Evolutionary conservation across 2,888 invertebrate genomes (phyloP).

Genomic region (Coremacera marginata): DNA sequence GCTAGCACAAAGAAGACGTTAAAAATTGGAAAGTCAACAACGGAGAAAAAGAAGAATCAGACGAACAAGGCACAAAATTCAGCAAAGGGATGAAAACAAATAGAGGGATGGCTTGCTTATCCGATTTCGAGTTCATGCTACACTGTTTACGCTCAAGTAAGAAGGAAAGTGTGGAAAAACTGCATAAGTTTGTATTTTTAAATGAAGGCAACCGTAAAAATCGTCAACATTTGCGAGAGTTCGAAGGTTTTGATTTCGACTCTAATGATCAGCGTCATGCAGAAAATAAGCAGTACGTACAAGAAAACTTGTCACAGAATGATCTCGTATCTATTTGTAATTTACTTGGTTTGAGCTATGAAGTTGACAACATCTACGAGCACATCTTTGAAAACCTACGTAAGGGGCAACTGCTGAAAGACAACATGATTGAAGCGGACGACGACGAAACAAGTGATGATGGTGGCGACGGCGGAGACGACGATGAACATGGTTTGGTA

Average conservation of each 20-base stretch:
- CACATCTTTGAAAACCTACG: constrained; percentile 38
- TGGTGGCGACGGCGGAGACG: not conserved
- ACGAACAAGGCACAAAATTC: too few relatives aligned
- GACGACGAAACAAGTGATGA: constrained; percentile 9
- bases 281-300: constrained; percentile 16
- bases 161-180: not conserved
- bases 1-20: too few relatives aligned
- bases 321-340: constrained; percentile 35
- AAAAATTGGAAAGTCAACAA: too few relatives aligned
- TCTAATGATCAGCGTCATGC: not conserved
- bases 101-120: too few relatives aligned
- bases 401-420: constrained; percentile 11
- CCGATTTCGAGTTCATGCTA: too few relatives aligned
- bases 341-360: constrained; percentile 12
- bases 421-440: not conserved
- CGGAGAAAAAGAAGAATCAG: too few relatives aligned
- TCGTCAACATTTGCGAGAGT: constrained; percentile 29
- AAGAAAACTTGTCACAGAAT: constrained; percentile 9
- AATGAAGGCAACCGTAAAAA: constrained; percentile 37
- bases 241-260: constrained; percentile 34
- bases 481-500: not conserved
- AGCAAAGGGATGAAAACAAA: too few relatives aligned
- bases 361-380: constrained; percentile 11
- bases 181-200: constrained; percentile 37
- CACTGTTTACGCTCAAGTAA: not conserved